These are phyloP conservation scores for Saguinus midas DNA, from an alignment of 2,113 vertebrate species.

Conservation along the genomic window DNA sequence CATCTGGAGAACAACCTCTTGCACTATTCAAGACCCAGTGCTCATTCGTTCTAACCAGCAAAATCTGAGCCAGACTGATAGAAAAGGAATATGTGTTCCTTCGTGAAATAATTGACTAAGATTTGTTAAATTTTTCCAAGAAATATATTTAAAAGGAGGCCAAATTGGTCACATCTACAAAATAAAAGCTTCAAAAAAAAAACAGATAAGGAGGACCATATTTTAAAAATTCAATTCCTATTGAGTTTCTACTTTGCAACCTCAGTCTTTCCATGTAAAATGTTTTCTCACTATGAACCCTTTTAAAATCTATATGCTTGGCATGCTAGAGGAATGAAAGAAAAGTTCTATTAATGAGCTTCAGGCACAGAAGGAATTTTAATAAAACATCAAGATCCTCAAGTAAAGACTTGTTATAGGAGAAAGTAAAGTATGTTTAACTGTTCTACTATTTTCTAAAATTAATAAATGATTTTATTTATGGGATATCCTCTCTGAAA, in stretches of 20 bases:
- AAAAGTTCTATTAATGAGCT: neutral
- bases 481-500: neutral
- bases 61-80: neutral
- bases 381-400: neutral
- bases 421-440: neutral
- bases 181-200: neutral
- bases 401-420: neutral
- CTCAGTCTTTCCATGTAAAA: slow-evolving; percentile 7
- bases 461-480: neutral
- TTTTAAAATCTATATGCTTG: neutral
- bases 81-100: neutral
- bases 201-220: neutral
- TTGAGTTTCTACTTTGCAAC: neutral
- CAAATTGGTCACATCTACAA: neutral
- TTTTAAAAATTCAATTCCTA: neutral
- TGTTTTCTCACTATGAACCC: neutral
- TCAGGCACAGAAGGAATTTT: neutral
- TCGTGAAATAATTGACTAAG: neutral
- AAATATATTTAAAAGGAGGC: neutral
- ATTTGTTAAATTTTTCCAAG: neutral
- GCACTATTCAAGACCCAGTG: neutral
- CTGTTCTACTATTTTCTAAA: slow-evolving; percentile 18
- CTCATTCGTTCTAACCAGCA: neutral
- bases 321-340: neutral
- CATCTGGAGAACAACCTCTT: neutral